Evolutionary conservation across 2,797 vertebrate species (phyloP), one percentile per base, ranked within the genome.

Genomic region (Leptodactylus fallax): DNA sequence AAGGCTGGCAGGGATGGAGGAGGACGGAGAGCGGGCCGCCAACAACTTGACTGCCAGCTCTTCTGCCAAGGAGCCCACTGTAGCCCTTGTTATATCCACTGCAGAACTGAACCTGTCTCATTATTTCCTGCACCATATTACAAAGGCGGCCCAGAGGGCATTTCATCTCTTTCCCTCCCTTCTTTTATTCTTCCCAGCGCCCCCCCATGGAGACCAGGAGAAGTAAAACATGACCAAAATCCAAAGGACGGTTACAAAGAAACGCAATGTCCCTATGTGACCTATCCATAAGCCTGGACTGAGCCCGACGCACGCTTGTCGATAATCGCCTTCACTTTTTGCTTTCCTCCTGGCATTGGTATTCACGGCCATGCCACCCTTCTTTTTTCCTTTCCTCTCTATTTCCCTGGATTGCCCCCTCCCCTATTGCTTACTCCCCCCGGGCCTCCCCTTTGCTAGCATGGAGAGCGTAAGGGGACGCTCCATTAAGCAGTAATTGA

Each of bases 401-500:
- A 74, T 76, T 55, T 81, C 83, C 19, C 87, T 77, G 53, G 74
- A 77, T 58, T 17, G 56, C 27, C 47, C 55, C 55, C 55, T 77
- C 84, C 79, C 79, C 84, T 81, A 71, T 55, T 58, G 60, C 58
- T 23, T 71, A 36, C 61, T 23, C 47, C 84, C 60, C 79, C 36
- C 36, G 58, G 71, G 79, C 72, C 72, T 71, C 60, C 77, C 72
- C 45, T 58, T 53, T 47, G 49, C 69, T 84, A 82, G 79, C 71
- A 53, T 19, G 47, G 72, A 86, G 49, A 78, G 61, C n/a, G n/a
- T 53, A 71, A 47, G 61, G 79, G 85, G 74, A 86, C 74, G 88
- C 84, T 89, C 88, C 88, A 89, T 89, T 89, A 89, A 89, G 72
- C 88, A 89, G 88, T 89, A 89, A 89, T 89, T 89, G 88, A 89